Percentiles rank a stretch among this genome's conserved stretches.
phyloP scores from a whole-genome alignment of 2,888 invertebrate species.

The Meganola albula region DNA sequence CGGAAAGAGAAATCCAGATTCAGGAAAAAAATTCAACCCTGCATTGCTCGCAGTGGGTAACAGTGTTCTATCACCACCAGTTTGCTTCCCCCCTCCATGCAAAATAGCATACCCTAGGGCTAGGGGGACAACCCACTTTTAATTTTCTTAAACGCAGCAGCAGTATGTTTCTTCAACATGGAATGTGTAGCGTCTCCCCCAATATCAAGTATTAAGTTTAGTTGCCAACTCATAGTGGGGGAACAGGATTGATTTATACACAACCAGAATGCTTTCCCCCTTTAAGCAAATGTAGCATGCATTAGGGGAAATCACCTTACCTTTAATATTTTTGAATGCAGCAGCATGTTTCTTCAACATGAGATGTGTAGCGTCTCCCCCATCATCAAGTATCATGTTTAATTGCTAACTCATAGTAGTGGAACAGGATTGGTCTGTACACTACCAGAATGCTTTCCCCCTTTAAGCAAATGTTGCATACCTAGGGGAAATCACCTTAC shows the following conservation, averaged over 20 bases:
- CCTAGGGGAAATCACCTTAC: too few species aligned
- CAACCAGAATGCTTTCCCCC: slow-evolving; percentile 99
- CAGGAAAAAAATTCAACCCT: too few species aligned
- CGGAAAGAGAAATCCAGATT: too few species aligned
- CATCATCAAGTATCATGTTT: slow-evolving; percentile 98
- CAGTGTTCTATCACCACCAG: too few species aligned
- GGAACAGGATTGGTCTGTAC: slow-evolving; percentile 94
- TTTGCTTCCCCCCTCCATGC: too few species aligned
- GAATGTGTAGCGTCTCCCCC: slow-evolving; percentile 98
- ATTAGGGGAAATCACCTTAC: too few species aligned
- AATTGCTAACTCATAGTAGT: slow-evolving; percentile 96
- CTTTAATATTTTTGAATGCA: slow-evolving; percentile 94
- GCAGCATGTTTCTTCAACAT: slow-evolving; percentile 97
- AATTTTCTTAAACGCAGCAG: slow-evolving; percentile 93
- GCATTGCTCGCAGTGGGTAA: too few species aligned
- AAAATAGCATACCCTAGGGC: too few species aligned
- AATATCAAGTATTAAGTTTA: slow-evolving; percentile 98
- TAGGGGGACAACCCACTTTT: too few species aligned
- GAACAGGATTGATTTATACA: slow-evolving; percentile 96
- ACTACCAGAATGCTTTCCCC: slow-evolving; percentile 99
- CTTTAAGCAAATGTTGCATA: too few species aligned
- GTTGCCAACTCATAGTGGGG: slow-evolving; percentile 94
- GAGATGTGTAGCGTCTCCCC: slow-evolving; percentile 97
- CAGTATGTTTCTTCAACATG: slow-evolving; percentile 95
- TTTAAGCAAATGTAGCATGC: too few species aligned